Conservation (phyloP, 2,797 vertebrate genomes). For the Acridotheres tristis region DNA sequence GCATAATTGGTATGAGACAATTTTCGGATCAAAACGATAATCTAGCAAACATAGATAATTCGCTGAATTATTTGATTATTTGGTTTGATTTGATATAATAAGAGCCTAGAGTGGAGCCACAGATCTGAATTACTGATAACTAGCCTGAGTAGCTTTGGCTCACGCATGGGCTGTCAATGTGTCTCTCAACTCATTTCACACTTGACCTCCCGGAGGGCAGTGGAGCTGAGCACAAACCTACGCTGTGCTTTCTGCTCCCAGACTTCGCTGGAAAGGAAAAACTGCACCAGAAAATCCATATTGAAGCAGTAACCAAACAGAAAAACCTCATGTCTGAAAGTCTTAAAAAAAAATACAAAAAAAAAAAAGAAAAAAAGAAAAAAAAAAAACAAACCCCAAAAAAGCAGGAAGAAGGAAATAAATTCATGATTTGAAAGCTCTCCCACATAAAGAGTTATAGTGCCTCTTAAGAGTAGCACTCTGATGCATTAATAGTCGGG, state of each 20-base stretch:
- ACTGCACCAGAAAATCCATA: conserved; percentile 33
- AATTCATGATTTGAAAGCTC: conserved; percentile 30
- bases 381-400: not conserved
- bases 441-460: conserved; percentile 2
- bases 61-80: not conserved
- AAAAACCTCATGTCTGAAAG: conserved; percentile 12
- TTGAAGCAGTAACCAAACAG: not conserved
- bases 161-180: conserved; percentile 6
- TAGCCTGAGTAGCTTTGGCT: not conserved
- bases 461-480: conserved; percentile 32
- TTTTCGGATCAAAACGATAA: not conserved
- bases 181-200: conserved; percentile 45
- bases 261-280: not conserved
- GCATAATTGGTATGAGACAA: not conserved
- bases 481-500: conserved; percentile 44
- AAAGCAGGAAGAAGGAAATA: not conserved
- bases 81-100: not conserved
- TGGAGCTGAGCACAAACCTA: not conserved
- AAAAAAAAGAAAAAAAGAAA: not conserved
- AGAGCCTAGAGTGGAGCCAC: not conserved
- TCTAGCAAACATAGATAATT: not conserved
- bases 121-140: conserved; percentile 36
- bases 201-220: conserved; percentile 26
- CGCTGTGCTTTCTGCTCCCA: not conserved
- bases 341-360: not conserved